Percentiles rank a stretch among this genome's conserved stretches.
Evolutionary conservation across 2,888 invertebrate genomes (phyloP).

Genomic region (Ligdia adustata): DNA sequence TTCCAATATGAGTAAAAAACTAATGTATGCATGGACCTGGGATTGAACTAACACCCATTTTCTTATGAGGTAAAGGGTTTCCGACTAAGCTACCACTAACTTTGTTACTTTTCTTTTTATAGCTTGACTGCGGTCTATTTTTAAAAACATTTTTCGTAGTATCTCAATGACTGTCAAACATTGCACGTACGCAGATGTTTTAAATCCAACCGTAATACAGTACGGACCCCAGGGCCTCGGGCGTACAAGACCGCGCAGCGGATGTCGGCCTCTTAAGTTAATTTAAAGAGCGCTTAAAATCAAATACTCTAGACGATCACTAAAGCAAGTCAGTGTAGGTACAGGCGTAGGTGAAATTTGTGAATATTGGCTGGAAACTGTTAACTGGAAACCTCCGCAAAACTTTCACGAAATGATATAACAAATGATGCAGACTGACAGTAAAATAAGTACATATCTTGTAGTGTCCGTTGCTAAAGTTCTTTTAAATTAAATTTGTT

Average conservation of each 20-base stretch:
- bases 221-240: conserved; percentile 1
- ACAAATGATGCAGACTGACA: no score
- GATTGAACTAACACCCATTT: no score
- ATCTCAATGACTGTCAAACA: conserved; percentile 3
- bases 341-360: conserved; percentile 17
- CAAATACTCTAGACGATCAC: conserved; percentile 2
- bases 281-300: conserved; percentile 24
- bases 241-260: conserved; percentile 15
- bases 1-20: no score
- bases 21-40: no score
- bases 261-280: conserved; percentile 24
- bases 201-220: conserved; percentile 4
- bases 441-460: no score
- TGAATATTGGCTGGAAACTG: conserved; percentile 11
- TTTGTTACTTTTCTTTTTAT: no score
- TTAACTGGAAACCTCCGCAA: not conserved
- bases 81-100: no score
- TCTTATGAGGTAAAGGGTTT: no score
- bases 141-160: not conserved
- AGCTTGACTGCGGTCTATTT: no score
- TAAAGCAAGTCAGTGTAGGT: not conserved
- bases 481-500: no score
- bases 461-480: no score
- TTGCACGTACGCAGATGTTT: conserved; percentile 1
- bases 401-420: no score